These are phyloP conservation scores for Chrysopilus asiliformis DNA, from an alignment of 2,888 invertebrate species.

Conservation along the genomic window DNA sequence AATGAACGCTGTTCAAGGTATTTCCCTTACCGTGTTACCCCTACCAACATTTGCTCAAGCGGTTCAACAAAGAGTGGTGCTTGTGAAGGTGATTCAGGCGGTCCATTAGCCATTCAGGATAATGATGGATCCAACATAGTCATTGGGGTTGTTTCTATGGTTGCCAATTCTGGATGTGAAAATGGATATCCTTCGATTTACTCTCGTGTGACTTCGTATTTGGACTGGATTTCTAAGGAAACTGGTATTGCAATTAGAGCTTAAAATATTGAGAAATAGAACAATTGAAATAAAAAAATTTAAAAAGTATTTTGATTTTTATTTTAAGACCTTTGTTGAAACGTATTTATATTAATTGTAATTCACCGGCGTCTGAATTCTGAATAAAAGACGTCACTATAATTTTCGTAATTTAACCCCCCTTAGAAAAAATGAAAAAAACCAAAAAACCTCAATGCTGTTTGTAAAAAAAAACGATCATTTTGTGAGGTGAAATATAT, in stretches of 20 bases:
- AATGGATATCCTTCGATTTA: conserved; percentile 20
- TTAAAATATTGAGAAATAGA: too few species aligned
- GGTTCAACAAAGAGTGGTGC: conserved; percentile 30
- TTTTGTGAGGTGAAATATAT: too few species aligned
- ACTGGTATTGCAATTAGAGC: conserved; percentile 15
- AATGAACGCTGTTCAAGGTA: conserved; percentile 32
- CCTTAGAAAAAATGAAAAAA: too few species aligned
- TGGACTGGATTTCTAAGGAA: conserved; percentile 22
- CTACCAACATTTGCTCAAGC: conserved; percentile 37
- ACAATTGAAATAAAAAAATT: too few species aligned
- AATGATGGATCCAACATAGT: neutral
- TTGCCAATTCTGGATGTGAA: conserved; percentile 19
- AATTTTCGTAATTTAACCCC: too few species aligned
- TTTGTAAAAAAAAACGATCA: too few species aligned
- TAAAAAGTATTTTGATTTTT: too few species aligned
- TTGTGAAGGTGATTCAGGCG: conserved; percentile 38
- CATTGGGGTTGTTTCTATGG: conserved; percentile 6
- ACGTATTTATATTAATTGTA: too few species aligned
- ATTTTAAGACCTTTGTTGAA: too few species aligned
- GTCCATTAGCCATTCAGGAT: conserved; percentile 24
- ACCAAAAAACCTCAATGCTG: too few species aligned
- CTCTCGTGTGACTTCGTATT: conserved; percentile 20
- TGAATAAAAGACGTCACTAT: too few species aligned
- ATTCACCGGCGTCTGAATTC: too few species aligned
- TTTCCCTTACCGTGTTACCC: conserved; percentile 32